Percentiles rank a stretch among this genome's conserved stretches.
phyloP scores from a whole-genome alignment of 2,797 vertebrate genomes.

The Diplodus sargus region DNA sequence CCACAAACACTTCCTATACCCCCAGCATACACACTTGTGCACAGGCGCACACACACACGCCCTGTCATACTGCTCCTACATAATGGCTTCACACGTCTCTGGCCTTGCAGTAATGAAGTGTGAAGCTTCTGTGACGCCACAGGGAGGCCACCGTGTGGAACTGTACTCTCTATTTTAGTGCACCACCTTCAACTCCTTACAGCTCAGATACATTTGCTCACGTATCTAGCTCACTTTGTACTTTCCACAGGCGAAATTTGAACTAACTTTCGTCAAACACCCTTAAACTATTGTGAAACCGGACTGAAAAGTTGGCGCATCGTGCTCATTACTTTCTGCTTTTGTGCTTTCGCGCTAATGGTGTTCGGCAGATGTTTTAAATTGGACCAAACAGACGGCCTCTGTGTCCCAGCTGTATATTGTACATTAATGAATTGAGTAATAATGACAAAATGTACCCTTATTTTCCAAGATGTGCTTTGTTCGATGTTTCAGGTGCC shows the following conservation, averaged over 20 bases:
- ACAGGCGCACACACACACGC: not conserved
- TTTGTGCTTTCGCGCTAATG: not conserved
- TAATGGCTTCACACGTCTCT: slow-evolving; percentile 75
- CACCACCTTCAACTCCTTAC: slow-evolving; percentile 55
- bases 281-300: slow-evolving; percentile 21
- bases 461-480: not conserved
- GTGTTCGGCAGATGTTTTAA: slow-evolving; percentile 9
- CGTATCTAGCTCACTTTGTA: slow-evolving; percentile 31
- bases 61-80: slow-evolving; percentile 59
- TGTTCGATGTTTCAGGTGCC: not conserved
- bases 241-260: slow-evolving; percentile 16
- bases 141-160: slow-evolving; percentile 62
- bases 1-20: slow-evolving; percentile 7
- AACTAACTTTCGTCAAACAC: slow-evolving; percentile 36
- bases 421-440: not conserved
- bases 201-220: slow-evolving; percentile 30
- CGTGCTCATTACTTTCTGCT: not conserved
- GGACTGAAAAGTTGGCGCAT: not conserved
- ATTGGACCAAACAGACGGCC: not conserved
- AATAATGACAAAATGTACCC: not conserved
- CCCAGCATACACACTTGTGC: slow-evolving; percentile 1
- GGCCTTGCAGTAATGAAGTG: slow-evolving; percentile 80
- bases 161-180: slow-evolving; percentile 66
- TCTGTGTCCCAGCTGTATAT: not conserved
- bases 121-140: slow-evolving; percentile 73